Base-by-base conservation (phyloP, 1,140 invertebrate genomes). In the Microplitis demolitor region DNA sequence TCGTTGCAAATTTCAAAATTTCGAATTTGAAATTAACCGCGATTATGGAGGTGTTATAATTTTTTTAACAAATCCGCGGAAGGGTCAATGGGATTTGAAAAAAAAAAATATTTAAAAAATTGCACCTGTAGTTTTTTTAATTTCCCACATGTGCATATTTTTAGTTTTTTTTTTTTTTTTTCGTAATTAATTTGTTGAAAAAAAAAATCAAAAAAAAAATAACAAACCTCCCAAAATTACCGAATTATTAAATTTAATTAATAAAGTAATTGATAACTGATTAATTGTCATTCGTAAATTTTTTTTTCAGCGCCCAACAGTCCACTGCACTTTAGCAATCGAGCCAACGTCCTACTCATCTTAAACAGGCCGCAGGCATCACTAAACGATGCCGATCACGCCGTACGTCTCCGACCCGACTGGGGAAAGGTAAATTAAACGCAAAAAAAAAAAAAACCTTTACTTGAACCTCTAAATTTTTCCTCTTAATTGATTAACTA, bases 371-470 rank as follows among this genome's bases (percentile, higher is more conserved):
- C 88, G 69, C 89, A 91, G 78, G 91, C 92, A 72, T 92, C 93
- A 54, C 85, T 95, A 51, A 85, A 87, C 33, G 93, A 94, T 84
- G 92, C 93, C 72, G 91, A 93, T 77, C 87, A 88, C 73, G 91
- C 91, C 9, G 87, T 93, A 56, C 88, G 88, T 77, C 81, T 92
- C 45, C 88, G 91, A 72, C 92, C 93, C 39, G 89, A 91, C 71
- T 95, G 93, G 90, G 89, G 91, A 71, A 94, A 94, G 88, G 92
- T 93, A 80, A 88, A 79, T 51, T 74, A 33, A 67, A 34, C 56
- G 58, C 37, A 4, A 45, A n/a, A 16, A 24, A 24, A 24, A 24
- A 24, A 24, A 24, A 24, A 24, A 24, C 24, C 24, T 24, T 24
- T 24, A 24, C 24, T 24, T 24, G 24, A 24, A 24, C 24, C 24